Evolutionary conservation across 2,797 vertebrate species (phyloP), one percentile per base, ranked within the genome.

Genomic region (Sylvilagus floridanus): DNA sequence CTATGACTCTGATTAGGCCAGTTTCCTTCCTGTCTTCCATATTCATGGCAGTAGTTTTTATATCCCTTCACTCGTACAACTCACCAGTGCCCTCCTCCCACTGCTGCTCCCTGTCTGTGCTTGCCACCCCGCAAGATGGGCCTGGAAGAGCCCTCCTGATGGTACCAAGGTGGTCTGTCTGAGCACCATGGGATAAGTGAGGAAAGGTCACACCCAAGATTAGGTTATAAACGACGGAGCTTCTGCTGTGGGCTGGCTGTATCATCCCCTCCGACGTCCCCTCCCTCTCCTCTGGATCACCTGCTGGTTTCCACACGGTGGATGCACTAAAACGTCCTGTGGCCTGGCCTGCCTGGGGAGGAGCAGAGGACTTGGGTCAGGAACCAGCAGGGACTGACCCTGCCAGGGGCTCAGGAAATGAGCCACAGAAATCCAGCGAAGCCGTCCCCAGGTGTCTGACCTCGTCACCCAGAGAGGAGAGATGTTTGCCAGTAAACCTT

Each of bases 141-240:
- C 35, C 19, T 21, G 5, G 5, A 47, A 0, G 28, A 2, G 3
- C 32, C 30, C 30, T 3, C 28, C 1, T 5, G 21, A 0, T 6
- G 4, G 32, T 2, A 16, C 63, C 78, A 30, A 2, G n/a, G 22
- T 26, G 26, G 52, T n/a, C 71, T 1, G 9, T 1, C 7, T 37
- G 72, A 17, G 32, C 5, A 14, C 2, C 10, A 4, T 1, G 57
- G 57, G n/a, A 63, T 72, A 32, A 8, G 30, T 1, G 22, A 69
- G 3, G 28, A 5, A 7, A 2, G 0, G 3, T 35, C 32, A 6
- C 63, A 69, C 37, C 37, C 2, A 52, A 1, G 4, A 28, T 30
- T 13, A n/a, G 28, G 14, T 50, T 52, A 72, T 60, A 12, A 32
- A 65, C 13, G 28, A 0, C 42, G 3, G 16, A 22, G 42, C 73